phyloP scores from a whole-genome alignment of 1,140 invertebrate genomes.

The Macrocentrus cingulum region DNA sequence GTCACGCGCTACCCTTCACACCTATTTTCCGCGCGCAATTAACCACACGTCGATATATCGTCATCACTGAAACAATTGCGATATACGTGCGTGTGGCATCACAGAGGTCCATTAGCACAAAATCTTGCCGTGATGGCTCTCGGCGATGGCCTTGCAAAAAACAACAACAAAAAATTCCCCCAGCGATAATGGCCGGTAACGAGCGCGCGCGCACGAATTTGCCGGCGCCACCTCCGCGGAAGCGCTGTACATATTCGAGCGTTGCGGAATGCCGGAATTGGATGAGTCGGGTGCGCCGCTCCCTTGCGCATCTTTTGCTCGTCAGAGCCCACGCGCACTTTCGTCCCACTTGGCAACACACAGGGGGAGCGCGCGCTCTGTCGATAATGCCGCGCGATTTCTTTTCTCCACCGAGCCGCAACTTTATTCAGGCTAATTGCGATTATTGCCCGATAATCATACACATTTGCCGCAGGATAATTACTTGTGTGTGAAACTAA shows the following conservation, averaged over 20 bases:
- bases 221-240: conserved; percentile 18
- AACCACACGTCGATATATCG: not conserved
- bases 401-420: too few relatives aligned
- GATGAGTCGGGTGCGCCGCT: conserved; percentile 16
- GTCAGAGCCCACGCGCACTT: conserved; percentile 9
- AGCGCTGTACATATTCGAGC: conserved; percentile 13
- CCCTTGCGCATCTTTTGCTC: conserved; percentile 18
- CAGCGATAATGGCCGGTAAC: not conserved
- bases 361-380: not conserved
- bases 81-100: conserved; percentile 6
- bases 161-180: conserved; percentile 2
- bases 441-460: too few relatives aligned
- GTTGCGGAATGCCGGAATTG: conserved; percentile 12
- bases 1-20: conserved; percentile 6
- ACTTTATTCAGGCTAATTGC: too few relatives aligned
- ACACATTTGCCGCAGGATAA: too few relatives aligned
- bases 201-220: conserved; percentile 13
- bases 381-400: not conserved
- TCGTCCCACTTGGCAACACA: not conserved
- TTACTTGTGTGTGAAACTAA: too few relatives aligned
- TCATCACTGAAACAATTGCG: too few relatives aligned
- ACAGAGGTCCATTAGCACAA: too few relatives aligned
- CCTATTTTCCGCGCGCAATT: conserved; percentile 13
- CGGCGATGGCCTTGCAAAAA: too few relatives aligned
- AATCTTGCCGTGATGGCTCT: too few relatives aligned